Evolutionary conservation across 2,888 invertebrate genomes (phyloP).

Genomic region (Agrotis clavis): DNA sequence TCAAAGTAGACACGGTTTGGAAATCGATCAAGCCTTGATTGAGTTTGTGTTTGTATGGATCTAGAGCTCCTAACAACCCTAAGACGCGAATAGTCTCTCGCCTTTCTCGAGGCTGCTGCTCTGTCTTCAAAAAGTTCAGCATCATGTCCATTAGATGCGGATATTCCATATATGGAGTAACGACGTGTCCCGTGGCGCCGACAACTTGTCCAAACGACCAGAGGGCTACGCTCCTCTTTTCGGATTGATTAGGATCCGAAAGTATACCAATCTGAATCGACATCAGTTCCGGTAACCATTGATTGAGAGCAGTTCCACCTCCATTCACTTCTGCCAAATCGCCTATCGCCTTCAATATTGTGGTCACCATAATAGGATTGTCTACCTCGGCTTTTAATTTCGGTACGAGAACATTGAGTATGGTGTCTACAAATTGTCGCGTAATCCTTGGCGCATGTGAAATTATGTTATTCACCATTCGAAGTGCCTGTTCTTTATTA

Average conservation of each 20-base stretch:
- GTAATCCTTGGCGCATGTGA: conserved; percentile 98
- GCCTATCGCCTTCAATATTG: conserved; percentile 97
- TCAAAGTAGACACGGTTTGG: conserved; percentile 95
- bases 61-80: conserved; percentile 98
- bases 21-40: conserved; percentile 98
- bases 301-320: conserved; percentile 96
- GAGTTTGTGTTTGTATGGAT: conserved; percentile 99
- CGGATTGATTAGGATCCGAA: conserved; percentile 97
- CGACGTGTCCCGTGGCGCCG: conserved; percentile 98
- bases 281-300: conserved; percentile 97
- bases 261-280: conserved; percentile 97
- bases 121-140: conserved; percentile 98
- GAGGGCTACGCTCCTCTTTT: conserved; percentile 98
- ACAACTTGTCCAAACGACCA: conserved; percentile 99
- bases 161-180: conserved; percentile 98
- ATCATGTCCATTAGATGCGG: conserved; percentile 97
- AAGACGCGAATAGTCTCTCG: conserved; percentile 98
- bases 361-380: conserved; percentile 97
- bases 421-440: conserved; percentile 98
- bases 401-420: conserved; percentile 96
- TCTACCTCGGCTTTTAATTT: conserved; percentile 97
- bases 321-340: conserved; percentile 98
- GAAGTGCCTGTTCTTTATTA: conserved; percentile 98
- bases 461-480: conserved; percentile 98
- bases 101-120: conserved; percentile 96